A percentile compares a stretch with the other conserved stretches of the same genome.
Evolutionary conservation across 37 sponge, comb jelly and placozoan species (phyloP).

Genomic region (Corticium candelabrum): DNA sequence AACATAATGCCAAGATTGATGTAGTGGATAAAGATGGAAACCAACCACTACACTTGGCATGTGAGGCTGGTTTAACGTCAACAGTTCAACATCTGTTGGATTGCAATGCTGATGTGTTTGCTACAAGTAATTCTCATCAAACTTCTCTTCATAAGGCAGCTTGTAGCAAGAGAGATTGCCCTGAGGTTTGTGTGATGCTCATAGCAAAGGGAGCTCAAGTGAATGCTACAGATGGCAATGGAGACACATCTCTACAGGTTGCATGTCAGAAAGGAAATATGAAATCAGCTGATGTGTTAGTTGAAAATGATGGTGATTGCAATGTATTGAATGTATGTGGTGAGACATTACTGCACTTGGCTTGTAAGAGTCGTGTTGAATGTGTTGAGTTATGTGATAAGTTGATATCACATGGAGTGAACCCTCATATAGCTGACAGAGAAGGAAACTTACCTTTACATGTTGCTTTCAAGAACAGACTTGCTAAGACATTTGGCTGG

Average conservation of each 20-base stretch:
- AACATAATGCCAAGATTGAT: too few species aligned
- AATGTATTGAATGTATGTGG: too few species aligned
- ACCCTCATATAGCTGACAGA: too few species aligned
- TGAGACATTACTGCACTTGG: too few species aligned
- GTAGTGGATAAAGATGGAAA: not conserved
- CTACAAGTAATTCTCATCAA: not conserved
- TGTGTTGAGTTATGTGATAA: too few species aligned
- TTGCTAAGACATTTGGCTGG: too few species aligned
- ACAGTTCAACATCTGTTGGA: too few species aligned
- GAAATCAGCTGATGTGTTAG: not conserved
- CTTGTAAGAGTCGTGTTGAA: too few species aligned
- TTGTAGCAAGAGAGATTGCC: not conserved
- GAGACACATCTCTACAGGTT: not conserved
- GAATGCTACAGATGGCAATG: not conserved
- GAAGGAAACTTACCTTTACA: too few species aligned
- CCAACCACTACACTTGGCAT: not conserved
- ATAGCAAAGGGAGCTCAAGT: not conserved
- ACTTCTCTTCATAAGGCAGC: not conserved
- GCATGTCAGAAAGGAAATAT: not conserved
- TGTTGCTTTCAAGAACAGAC: too few species aligned
- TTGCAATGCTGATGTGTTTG: not conserved
- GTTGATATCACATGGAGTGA: too few species aligned
- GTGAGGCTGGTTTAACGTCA: not conserved
- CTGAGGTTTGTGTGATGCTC: not conserved
- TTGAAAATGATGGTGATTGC: not conserved